Percentiles rank a stretch among this genome's conserved stretches.
Conservation (phyloP, 1,140 invertebrate species). For the Cotesia vestalis region DNA sequence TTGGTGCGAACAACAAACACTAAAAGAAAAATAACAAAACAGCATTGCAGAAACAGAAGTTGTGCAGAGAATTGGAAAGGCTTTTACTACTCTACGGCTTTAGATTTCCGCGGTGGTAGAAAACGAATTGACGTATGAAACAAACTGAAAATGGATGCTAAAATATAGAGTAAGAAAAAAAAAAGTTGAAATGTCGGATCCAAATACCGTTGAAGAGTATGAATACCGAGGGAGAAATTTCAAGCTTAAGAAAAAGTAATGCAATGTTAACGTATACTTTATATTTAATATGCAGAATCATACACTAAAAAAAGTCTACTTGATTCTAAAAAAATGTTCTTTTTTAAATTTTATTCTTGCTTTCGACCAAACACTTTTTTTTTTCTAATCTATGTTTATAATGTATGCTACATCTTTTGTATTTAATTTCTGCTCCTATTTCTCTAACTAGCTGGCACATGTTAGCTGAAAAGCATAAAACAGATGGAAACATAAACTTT, state of each 20-base stretch:
- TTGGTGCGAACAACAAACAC: constrained; percentile 16
- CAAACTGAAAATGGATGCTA: not conserved
- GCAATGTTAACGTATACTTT: too few relatives aligned
- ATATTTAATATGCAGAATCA: too few relatives aligned
- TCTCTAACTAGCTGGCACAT: not conserved
- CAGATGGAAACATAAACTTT: constrained; percentile 24
- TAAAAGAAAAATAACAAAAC: not conserved
- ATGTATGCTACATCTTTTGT: not conserved
- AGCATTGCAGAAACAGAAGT: too few relatives aligned
- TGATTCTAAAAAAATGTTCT: too few relatives aligned
- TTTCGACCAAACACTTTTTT: too few relatives aligned
- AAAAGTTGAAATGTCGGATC: not conserved
- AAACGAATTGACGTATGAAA: constrained; percentile 20
- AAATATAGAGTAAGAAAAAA: not conserved
- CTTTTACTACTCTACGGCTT: constrained; percentile 8
- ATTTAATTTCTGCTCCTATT: constrained; percentile 24
- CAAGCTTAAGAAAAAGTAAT: not conserved
- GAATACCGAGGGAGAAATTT: not conserved
- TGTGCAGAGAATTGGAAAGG: not conserved
- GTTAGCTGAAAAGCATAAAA: not conserved
- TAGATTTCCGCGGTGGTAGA: constrained; percentile 7
- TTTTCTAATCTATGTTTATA: too few relatives aligned
- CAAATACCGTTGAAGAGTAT: not conserved
- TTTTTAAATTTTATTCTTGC: too few relatives aligned
- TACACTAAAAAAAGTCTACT: too few relatives aligned